Evolutionary conservation across 2,888 invertebrate species (phyloP).

Genomic region (Portevinia maculata): DNA sequence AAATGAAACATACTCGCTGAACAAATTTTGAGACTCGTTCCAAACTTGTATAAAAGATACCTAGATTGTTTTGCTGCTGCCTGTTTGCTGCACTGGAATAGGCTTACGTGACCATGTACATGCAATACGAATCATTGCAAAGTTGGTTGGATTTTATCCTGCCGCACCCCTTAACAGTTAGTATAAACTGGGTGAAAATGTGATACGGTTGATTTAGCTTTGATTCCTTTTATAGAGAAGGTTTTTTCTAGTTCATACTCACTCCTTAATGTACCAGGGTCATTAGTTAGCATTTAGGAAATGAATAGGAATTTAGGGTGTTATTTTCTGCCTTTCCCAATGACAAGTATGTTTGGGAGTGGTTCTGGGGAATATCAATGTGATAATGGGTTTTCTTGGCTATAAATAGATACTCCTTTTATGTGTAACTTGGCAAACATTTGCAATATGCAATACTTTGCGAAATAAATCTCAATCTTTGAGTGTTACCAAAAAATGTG

Average conservation of each 20-base stretch:
- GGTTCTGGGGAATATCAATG: slow-evolving; percentile 12
- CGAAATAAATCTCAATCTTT: too few relatives aligned
- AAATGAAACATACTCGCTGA: too few relatives aligned
- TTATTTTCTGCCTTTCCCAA: slow-evolving; percentile 10
- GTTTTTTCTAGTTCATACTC: background rate
- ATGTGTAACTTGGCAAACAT: too few relatives aligned
- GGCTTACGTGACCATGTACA: slow-evolving; percentile 67
- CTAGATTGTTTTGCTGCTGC: slow-evolving; percentile 2
- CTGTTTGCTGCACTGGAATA: slow-evolving; percentile 2
- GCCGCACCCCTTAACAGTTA: slow-evolving; percentile 49
- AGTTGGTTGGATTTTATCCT: slow-evolving; percentile 62
- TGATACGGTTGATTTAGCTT: slow-evolving; percentile 40
- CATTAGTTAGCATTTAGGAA: slow-evolving; percentile 48
- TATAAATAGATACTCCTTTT: background rate
- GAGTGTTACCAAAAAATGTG: too few relatives aligned
- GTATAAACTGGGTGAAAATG: slow-evolving; percentile 54
- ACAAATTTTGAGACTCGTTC: too few relatives aligned
- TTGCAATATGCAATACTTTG: too few relatives aligned
- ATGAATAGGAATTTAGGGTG: slow-evolving; percentile 30
- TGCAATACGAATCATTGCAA: slow-evolving; percentile 29
- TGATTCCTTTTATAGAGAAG: slow-evolving; percentile 39
- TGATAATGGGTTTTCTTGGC: slow-evolving; percentile 15
- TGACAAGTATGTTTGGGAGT: slow-evolving; percentile 35
- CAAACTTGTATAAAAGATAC: slow-evolving; percentile 51
- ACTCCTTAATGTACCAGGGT: slow-evolving; percentile 13